Base-by-base conservation (phyloP, 2,797 vertebrate genomes). In the Nasua narica region DNA sequence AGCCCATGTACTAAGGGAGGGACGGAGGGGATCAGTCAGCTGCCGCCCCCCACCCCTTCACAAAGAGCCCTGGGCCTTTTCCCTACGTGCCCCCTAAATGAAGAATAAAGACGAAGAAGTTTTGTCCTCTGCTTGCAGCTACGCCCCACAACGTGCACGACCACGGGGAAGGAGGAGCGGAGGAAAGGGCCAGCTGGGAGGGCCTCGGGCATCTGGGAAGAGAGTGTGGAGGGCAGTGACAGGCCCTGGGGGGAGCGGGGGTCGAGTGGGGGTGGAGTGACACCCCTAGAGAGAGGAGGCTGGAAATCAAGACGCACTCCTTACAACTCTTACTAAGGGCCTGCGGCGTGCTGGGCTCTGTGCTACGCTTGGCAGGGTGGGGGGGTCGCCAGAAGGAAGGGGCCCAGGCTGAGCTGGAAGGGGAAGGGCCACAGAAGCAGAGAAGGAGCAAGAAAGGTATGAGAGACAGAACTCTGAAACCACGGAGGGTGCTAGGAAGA, bases 1-100 rank as follows among this genome's bases (percentile, higher is more conserved):
- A 99, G 58, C 99, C 99, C 99, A 99, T 99, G 98, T 99, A 99
- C 96, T 97, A 92, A 77, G 67, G 96, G 81, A 89, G n/a, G 69
- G 52, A 5, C 0, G 43, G 48, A 27, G 56, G 62, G 54, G 21
- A 37, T 40, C 7, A 12, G 29, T 97, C 89, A 97, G 93, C 72
- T 5, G 3, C 87, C 52, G 16, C 56, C 72, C 56, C 58, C 43
- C 23, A 2, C 21, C 69, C 78, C 87, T 60, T 29, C 93, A 85
- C 93, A 96, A 69, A 89, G 58, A 43, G 52, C 52, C 70, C 92
- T 43, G 27, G 37, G 54, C 29, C 48, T 95, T 27, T 67, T 29
- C 88, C 79, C 88, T 84, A 8, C 5, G 7, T 40, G 56, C 74
- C 60, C 76, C 85, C 82, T 58, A 32, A 74, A n/a, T 50, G 62